phyloP scores from a whole-genome alignment of 1,140 invertebrate genomes.

The Cydia amplana region DNA sequence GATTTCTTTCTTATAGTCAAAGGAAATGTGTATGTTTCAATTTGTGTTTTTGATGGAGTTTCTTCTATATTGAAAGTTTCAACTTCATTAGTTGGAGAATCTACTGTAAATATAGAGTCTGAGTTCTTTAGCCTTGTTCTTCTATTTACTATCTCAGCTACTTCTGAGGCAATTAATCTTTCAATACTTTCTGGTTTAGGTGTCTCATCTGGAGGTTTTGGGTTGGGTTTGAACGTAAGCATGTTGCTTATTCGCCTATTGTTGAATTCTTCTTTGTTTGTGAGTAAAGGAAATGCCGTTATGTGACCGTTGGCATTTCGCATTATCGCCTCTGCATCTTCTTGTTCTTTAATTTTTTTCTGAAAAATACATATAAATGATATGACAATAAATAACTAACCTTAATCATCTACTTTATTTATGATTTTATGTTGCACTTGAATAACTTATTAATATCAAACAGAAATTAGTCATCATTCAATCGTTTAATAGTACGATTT shows the following conservation, averaged over 20 bases:
- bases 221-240: slow-evolving; percentile 58
- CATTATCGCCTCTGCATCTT: slow-evolving; percentile 44
- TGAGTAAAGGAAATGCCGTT: slow-evolving; percentile 37
- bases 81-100: slow-evolving; percentile 39
- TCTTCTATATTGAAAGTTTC: slow-evolving; percentile 40
- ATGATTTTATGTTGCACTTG: too few relatives aligned
- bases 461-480: too few relatives aligned
- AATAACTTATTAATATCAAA: too few relatives aligned
- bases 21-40: slow-evolving; percentile 48
- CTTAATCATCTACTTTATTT: neutral
- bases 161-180: slow-evolving; percentile 53
- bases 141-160: slow-evolving; percentile 52
- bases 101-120: slow-evolving; percentile 41
- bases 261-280: slow-evolving; percentile 48
- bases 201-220: slow-evolving; percentile 45
- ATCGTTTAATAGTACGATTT: too few relatives aligned
- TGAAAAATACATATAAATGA: slow-evolving; percentile 40
- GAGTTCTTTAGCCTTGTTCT: slow-evolving; percentile 43
- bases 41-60: slow-evolving; percentile 50
- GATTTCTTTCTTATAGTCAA: slow-evolving; percentile 61
- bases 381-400: too few relatives aligned
- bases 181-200: slow-evolving; percentile 46
- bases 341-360: slow-evolving; percentile 62
- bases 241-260: slow-evolving; percentile 66
- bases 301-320: slow-evolving; percentile 49